Evolutionary conservation across 2,113 vertebrate species (phyloP), one percentile per base, ranked within the genome.

Genomic region (Pelvicachromis taeniatus): DNA sequence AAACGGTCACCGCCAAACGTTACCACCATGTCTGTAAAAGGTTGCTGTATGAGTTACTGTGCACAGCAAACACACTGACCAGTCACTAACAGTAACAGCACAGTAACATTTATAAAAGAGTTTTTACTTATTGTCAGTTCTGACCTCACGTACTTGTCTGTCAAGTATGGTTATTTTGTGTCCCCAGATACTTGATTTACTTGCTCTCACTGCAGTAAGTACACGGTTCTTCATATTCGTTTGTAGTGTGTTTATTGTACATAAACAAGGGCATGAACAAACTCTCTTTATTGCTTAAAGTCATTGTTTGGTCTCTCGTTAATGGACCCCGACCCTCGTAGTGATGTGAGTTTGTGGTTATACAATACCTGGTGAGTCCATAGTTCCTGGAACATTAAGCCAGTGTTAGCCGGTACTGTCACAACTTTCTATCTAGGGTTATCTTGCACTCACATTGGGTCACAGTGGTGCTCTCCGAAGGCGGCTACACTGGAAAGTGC

Each of bases 351-450:
- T 16, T 21, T 31, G 35, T 54, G 13, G 16, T 91, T 93, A 93
- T 91, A 85, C 86, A 90, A 90, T 82, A 23, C 92, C 78, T 85
- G 31, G 52, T 52, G 48, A 73, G 73, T 65, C 63, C 42, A 35
- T 68, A 73, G 53, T 88, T 91, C 86, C 63, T 68, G 68, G 89
- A 89, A 86, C 77, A 59, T 52, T 84, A 80, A 65, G 58, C 80
- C 80, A 16, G 73, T 40, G 68, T 56, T 52, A 55, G 53, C 1
- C 2, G 29, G 11, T 73, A 81, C 33, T 61, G 73, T 77, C 73
- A 53, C 26, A 77, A 16, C 70, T 84, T 63, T 77, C 16, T 56
- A 42, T 40, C 42, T 14, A 4, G 21, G 77, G 42, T 65, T 54
- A 75, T 23, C 21, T 19, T 82, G 73, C 78, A 56, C 38, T 82